Percentiles rank a stretch among this genome's conserved stretches.
phyloP scores from a whole-genome alignment of 2,113 vertebrate genomes.

The Octodon degus region DNA sequence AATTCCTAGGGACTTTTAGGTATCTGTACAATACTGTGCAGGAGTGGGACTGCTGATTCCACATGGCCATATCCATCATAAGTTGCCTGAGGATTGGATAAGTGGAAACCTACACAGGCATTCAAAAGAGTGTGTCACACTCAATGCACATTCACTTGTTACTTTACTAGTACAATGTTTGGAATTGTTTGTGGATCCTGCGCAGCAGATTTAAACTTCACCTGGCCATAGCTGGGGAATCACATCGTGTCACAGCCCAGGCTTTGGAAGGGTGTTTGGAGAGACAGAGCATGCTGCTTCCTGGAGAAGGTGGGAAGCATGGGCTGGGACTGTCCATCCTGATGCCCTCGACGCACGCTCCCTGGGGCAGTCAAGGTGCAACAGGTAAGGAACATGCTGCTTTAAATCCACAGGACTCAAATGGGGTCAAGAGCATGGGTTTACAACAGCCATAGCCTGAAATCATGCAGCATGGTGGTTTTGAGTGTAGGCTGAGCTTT shows the following conservation, averaged over 20 bases:
- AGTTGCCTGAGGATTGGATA: neutral
- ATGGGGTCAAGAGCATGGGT: too few species aligned
- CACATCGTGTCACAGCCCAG: neutral
- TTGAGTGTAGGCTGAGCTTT: neutral
- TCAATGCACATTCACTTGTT: neutral
- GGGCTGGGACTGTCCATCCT: neutral
- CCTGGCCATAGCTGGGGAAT: neutral
- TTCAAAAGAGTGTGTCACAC: neutral
- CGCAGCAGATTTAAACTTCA: neutral
- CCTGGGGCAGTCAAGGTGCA: neutral
- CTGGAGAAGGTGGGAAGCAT: neutral
- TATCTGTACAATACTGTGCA: neutral
- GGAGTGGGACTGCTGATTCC: neutral
- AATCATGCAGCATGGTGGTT: too few species aligned
- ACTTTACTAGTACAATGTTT: neutral
- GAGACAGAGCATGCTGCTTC: neutral
- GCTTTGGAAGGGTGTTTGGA: neutral
- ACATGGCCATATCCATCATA: neutral
- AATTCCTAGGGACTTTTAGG: neutral
- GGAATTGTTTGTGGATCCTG: neutral
- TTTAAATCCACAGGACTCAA: too few species aligned
- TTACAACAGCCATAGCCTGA: neutral
- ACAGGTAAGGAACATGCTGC: neutral
- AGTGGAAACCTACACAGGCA: neutral
- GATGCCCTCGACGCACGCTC: neutral